Base-by-base conservation (phyloP, 92 coral and sea anemone genomes). In the Anthopleura xanthogrammica region DNA sequence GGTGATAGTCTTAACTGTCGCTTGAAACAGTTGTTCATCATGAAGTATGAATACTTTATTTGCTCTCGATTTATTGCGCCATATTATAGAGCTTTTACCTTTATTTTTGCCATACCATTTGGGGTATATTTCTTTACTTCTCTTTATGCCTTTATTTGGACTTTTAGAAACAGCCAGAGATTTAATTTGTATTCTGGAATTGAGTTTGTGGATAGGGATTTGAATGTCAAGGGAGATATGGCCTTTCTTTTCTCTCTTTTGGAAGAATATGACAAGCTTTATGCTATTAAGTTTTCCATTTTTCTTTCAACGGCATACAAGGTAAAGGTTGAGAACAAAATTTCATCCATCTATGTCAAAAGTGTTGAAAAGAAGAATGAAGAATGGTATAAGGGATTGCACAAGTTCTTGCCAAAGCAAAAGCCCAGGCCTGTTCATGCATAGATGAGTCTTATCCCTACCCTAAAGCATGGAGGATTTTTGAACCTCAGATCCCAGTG, bases 61-160 rank as follows among this genome's bases (percentile, higher is more conserved):
- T 87, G 90, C 68, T 46, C 90, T 65, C 64, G 85, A 19, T 55
- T 62, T 71, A 78, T 87, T 60, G 90, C 86, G 5, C 90, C 83
- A 29, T 64, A 76, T 39, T 87, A 81, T 81, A 60, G 50, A 41
- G 77, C 77, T 2, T 29, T 50, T 23, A 81, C 77, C n/a, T 22
- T 43, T 13, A 70, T 81, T 42, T 81, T 81, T 81, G 64, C 48
- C 48, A 58, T 48, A 16, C 60, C 77, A 12, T 6, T 52, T 46
- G 52, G 41, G 43, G 20, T 70, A 3, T 81, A 42, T 16, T 46
- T 81, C 7, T 6, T 81, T 6, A 14, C 46, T 4, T 20, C 50
- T 23, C 1, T 70, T 5, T 81, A 52, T 48, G 29, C 77, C 3
- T 29, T 81, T 43, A 23, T 42, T 20, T 81, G 77, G 77, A 60